A percentile compares a stretch with the other conserved stretches of the same genome.
Evolutionary conservation across 23 tunicate species (phyloP).

Genomic region (Halocynthia aurantium): DNA sequence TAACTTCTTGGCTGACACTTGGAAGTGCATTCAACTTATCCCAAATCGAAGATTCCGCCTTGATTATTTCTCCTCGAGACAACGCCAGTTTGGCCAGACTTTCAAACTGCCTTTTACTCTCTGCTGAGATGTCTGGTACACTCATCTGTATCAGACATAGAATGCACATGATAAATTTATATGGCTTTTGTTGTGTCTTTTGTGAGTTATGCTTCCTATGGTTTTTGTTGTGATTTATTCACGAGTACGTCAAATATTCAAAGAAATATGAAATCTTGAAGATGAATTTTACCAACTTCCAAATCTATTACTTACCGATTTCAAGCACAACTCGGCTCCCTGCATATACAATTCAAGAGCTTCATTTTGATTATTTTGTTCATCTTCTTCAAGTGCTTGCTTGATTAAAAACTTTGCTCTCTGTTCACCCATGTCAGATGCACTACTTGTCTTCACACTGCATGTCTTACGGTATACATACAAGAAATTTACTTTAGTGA

Average conservation of each 20-base stretch:
- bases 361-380: conserved; percentile 48
- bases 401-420: conserved; percentile 55
- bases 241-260: too few relatives aligned
- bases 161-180: background rate
- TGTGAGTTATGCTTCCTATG: too few relatives aligned
- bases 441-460: too few relatives aligned
- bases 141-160: conserved; percentile 14
- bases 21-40: conserved; percentile 19
- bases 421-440: conserved; percentile 17
- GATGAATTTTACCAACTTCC: background rate
- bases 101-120: conserved; percentile 35
- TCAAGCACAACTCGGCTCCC: conserved; percentile 70
- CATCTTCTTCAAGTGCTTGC: conserved; percentile 82
- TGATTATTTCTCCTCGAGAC: conserved; percentile 66
- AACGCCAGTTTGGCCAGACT: conserved; percentile 52
- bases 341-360: conserved; percentile 68
- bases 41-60: conserved; percentile 1
- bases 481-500: too few relatives aligned
- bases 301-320: conserved; percentile 36
- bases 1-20: background rate
- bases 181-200: background rate
- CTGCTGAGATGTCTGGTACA: conserved; percentile 16
- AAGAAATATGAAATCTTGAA: background rate
- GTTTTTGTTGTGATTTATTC: background rate
- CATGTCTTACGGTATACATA: background rate